A percentile compares a stretch with the other conserved stretches of the same genome.
Evolutionary conservation across 2,113 vertebrate species (phyloP).

Genomic region (Pitta sordida): DNA sequence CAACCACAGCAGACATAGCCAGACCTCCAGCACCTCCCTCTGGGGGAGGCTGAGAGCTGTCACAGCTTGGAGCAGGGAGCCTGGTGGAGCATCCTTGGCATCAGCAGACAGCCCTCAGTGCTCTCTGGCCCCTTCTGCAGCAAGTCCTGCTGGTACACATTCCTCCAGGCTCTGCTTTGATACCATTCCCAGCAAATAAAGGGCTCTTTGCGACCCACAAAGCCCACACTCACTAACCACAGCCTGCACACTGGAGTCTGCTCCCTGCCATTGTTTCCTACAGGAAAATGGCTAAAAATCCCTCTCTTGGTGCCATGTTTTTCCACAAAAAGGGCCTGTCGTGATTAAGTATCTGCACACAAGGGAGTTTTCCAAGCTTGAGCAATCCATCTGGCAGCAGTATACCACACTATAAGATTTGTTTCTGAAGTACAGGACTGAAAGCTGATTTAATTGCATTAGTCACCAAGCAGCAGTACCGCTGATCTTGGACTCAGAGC

Average conservation of each 20-base stretch:
- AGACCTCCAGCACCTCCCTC: neutral
- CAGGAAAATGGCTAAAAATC: slow-evolving; percentile 2
- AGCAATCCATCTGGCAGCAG: slow-evolving; percentile 74
- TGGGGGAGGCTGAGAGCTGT: neutral
- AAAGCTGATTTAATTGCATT: slow-evolving; percentile 59
- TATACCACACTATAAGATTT: neutral
- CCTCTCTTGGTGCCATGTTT: slow-evolving; percentile 35
- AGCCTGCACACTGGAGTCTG: rapidly evolving
- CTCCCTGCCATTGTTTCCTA: neutral
- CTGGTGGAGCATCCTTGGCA: neutral
- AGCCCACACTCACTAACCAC: neutral
- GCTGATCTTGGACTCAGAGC: slow-evolving; percentile 44
- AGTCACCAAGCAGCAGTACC: slow-evolving; percentile 63
- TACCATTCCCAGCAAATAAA: neutral
- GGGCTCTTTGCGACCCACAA: rapidly evolving
- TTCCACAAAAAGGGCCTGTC: slow-evolving; percentile 44
- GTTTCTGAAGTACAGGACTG: slow-evolving; percentile 12
- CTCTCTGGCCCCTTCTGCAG: rapidly evolving
- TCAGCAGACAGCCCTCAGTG: rapidly evolving
- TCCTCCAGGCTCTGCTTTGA: neutral
- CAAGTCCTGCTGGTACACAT: rapidly evolving
- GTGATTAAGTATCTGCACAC: slow-evolving; percentile 55
- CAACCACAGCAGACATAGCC: rapidly evolving
- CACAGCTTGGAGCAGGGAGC: neutral
- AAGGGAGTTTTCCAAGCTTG: slow-evolving; percentile 66